Base-by-base conservation (phyloP, 2,113 vertebrate species). In the Myiopsitta monachus region DNA sequence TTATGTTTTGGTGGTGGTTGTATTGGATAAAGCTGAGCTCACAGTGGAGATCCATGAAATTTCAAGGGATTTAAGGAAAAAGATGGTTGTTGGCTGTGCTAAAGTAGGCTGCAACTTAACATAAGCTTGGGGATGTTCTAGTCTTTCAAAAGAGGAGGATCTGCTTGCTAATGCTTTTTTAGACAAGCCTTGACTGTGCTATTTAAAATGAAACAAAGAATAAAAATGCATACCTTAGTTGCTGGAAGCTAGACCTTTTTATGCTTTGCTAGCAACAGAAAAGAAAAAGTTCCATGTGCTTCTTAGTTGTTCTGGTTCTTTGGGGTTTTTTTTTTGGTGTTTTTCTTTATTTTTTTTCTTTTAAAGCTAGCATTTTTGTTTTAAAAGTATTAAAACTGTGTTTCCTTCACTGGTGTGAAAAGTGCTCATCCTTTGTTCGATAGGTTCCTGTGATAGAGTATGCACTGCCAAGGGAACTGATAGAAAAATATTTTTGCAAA, bases 61-160 rank as follows among this genome's bases (percentile, higher is more conserved):
- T 79, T 49, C n/a, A 63, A 59, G 16, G 27, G 33, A 46, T 55
- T 79, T 61, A 72, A 82, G 39, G 24, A 73, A 74, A 83, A 83
- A 39, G 22, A 46, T 5, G 0, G 3, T 79, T 67, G 17, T 17
- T 55, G 31, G 4, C 14, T 47, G 14, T 23, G 14, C 14, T 61
- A 44, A 87, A 61, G 52, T 61, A 68, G 16, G 5, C 14, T 57
- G 14, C 24, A 86, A 43, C 33, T 55, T 55, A 62, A 77, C 3
- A 33, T 0, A 0, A 51, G 3, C 14, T 44, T 78, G 36, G 51
- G 33, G 89, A 52, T 0, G 0, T 38, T 87, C 22, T 66, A 55
- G 59, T 49, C 59, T 69, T 83, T 79, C 33, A 33, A 24, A 51
- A 79, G 33, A 59, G 18, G 39, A 73, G 6, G 23, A 43, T 59